Percentiles rank a stretch among this genome's conserved stretches.
Evolutionary conservation across 2,888 invertebrate genomes (phyloP).

Genomic region (Caenorhabditis sp.): DNA sequence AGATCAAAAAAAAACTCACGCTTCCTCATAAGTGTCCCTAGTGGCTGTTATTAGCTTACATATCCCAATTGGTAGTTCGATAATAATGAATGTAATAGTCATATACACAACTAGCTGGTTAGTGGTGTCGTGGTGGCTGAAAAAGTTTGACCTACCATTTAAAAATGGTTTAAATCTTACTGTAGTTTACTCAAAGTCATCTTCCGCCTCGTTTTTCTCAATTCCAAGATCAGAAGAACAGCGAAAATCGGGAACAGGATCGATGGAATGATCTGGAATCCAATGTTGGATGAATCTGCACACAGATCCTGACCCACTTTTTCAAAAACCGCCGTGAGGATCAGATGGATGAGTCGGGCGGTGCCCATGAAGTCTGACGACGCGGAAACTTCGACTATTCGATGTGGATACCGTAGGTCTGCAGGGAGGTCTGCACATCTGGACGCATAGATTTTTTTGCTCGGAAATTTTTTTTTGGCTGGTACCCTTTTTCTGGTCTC

Average conservation of each 20-base stretch:
- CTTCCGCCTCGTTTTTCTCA: conserved; percentile 5
- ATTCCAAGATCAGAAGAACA: conserved; percentile 20
- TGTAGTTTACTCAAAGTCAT: not conserved
- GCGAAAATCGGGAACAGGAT: conserved; percentile 33
- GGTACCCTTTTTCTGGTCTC: not conserved
- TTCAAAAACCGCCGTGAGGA: conserved; percentile 17
- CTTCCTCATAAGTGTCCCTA: conserved; percentile 18
- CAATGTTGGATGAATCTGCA: not conserved
- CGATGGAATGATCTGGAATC: conserved; percentile 29
- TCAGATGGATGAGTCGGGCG: conserved; percentile 2
- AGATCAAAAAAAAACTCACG: conserved; percentile 16
- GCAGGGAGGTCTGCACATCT: not conserved
- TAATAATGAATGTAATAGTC: conserved; percentile 25
- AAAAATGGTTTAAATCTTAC: conserved; percentile 18
- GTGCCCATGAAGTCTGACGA: too few relatives aligned
- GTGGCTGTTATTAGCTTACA: conserved; percentile 41
- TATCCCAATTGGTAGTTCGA: conserved; percentile 39
- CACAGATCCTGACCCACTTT: not conserved
- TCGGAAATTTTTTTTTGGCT: not conserved
- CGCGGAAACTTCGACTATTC: not conserved
- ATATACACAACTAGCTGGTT: conserved; percentile 31
- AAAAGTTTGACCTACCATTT: not conserved
- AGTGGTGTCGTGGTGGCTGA: conserved; percentile 4
- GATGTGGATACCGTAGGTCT: not conserved
- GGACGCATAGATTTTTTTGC: not conserved